Evolutionary conservation across 2,797 vertebrate genomes (phyloP), one percentile per base, ranked within the genome.

Genomic region (Meda fulgida): DNA sequence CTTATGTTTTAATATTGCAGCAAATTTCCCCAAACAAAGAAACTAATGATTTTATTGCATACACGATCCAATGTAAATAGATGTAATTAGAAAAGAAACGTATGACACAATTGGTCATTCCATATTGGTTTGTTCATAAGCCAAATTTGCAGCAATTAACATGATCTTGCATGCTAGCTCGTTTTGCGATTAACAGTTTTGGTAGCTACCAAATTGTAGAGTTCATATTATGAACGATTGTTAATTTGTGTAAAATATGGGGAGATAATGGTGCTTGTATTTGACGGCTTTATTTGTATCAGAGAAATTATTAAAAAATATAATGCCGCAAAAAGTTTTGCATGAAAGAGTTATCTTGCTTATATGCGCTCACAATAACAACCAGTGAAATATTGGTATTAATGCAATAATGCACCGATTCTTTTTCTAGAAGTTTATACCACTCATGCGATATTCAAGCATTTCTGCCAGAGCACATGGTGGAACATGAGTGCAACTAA

Each of bases 401-500:
- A 26, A 43, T 43, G 23, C 21, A 60, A n/a, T 26, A 60, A 63
- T 43, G 55, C n/a, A 76, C 1, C 7, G 9, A 43, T 63, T 43
- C 29, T 29, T n/a, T 76, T 55, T 36, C 23, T 7, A 40, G 1
- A 26, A 11, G n/a, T 63, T 26, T 63, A 88, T 72, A 38, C 78
- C 81, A 85, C 69, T 60, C 46, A 87, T 36, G 23, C 58, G 87
- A 23, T 31, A 34, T 18, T 76, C 58, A 78, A 53, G 46, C 6
- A 63, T 53, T 40, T 76, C 51, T 73, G 21, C 29, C 38, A 16
- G 91, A 94, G 93, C 94, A 95, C 95, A 95, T 95, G 95, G 93
- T 92, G 89, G 83, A 90, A 88, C 82, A 85, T 89, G 84, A 88
- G 84, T 92, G 84, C 79, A 82, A 76, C 87, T 91, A 91, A 92